Percentiles rank a stretch among this genome's conserved stretches.
Conservation (phyloP, 2,888 invertebrate genomes). For the Andrena bicolor region DNA sequence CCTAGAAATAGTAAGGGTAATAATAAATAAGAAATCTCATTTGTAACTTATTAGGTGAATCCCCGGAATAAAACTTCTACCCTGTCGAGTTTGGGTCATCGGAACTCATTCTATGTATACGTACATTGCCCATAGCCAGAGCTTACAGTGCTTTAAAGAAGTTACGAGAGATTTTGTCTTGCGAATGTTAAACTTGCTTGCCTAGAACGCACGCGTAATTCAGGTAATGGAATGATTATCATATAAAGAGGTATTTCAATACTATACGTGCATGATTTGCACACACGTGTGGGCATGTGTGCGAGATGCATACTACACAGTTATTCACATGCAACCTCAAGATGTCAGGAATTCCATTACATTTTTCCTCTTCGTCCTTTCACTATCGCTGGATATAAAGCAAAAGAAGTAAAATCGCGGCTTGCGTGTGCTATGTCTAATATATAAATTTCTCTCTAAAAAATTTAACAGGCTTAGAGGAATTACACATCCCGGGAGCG, state of each 20-base stretch:
- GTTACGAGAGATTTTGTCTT: not conserved
- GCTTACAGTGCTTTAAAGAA: not conserved
- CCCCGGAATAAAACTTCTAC: too few relatives aligned
- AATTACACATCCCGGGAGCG: constrained; percentile 71
- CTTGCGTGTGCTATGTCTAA: constrained; percentile 38
- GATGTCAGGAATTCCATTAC: constrained; percentile 25
- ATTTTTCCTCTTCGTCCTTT: not conserved
- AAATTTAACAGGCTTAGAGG: constrained; percentile 75
- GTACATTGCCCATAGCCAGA: not conserved
- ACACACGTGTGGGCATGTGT: not conserved
- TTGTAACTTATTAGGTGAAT: too few relatives aligned
- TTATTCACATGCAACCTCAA: constrained; percentile 7
- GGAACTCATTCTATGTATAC: too few relatives aligned
- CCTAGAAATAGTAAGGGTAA: too few relatives aligned
- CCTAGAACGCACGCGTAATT: not conserved
- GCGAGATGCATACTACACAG: not conserved
- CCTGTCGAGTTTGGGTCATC: too few relatives aligned
- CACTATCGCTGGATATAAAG: constrained; percentile 4
- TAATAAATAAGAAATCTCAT: too few relatives aligned
- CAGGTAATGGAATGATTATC: not conserved
- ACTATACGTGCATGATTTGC: not conserved
- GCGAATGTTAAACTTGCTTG: not conserved
- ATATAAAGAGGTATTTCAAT: constrained; percentile 7
- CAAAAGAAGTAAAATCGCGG: constrained; percentile 17
- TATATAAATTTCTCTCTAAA: constrained; percentile 58